phyloP scores from a whole-genome alignment of 2,797 vertebrate species.

The Sebastes aleutianus region DNA sequence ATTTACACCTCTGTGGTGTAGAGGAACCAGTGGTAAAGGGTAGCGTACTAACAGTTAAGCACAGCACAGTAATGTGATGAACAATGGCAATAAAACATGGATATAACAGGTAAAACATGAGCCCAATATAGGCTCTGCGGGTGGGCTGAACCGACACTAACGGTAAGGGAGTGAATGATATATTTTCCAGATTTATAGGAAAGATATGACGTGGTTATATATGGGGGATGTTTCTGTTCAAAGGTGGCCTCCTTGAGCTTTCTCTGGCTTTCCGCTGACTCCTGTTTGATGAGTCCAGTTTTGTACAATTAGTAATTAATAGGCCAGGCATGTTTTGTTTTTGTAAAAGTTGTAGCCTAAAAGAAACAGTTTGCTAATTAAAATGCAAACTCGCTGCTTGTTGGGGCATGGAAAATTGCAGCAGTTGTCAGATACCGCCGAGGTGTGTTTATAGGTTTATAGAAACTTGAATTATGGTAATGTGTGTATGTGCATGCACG shows the following conservation, averaged over 20 bases:
- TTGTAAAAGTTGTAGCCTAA: not conserved
- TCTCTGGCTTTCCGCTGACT: not conserved
- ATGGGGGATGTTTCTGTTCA: not conserved
- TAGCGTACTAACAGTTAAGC: not conserved
- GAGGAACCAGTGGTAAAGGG: not conserved
- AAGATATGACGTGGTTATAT: not conserved
- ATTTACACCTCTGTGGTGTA: constrained; percentile 1
- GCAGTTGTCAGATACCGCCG: constrained; percentile 13
- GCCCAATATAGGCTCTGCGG: not conserved
- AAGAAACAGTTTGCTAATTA: constrained; percentile 1
- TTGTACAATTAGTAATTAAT: not conserved
- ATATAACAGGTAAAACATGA: not conserved
- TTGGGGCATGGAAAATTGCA: not conserved
- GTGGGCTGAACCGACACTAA: not conserved
- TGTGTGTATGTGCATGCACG: not conserved
- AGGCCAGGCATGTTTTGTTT: not conserved
- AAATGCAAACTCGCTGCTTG: constrained; percentile 11
- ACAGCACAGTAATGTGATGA: not conserved
- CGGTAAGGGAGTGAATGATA: not conserved
- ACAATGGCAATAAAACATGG: not conserved
- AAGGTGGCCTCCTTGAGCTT: not conserved
- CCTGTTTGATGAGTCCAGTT: not conserved
- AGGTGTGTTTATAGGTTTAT: constrained; percentile 9
- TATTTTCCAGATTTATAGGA: not conserved
- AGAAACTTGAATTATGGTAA: not conserved